Percentiles rank a stretch among this genome's conserved stretches.
These are phyloP conservation scores for Drosophila oshimai DNA, from an alignment of 1,140 invertebrate genomes.

Conservation along the genomic window DNA sequence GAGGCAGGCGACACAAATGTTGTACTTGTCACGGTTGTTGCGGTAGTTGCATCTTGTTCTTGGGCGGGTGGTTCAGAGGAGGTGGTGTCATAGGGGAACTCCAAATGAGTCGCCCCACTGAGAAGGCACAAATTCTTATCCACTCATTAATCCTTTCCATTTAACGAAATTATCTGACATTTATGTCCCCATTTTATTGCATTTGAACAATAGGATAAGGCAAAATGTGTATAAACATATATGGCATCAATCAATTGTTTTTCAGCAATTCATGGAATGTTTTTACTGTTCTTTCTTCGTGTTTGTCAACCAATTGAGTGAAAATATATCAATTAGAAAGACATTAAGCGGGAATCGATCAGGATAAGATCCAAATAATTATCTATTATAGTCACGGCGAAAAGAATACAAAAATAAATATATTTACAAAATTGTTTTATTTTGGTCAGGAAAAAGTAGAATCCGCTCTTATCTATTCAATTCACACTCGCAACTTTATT, in stretches of 20 bases:
- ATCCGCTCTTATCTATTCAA: neutral
- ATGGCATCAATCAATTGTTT: slow-evolving; percentile 55
- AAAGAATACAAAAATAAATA: neutral
- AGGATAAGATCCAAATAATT: slow-evolving; percentile 34
- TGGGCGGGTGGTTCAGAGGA: neutral
- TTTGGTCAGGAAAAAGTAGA: neutral
- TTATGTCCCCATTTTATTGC: slow-evolving; percentile 22
- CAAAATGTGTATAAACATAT: slow-evolving; percentile 11
- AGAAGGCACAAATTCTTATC: slow-evolving; percentile 38
- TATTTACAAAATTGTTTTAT: too few species aligned
- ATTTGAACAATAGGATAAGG: slow-evolving; percentile 21
- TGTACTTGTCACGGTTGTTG: slow-evolving; percentile 79
- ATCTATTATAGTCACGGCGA: neutral
- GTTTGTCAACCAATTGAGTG: slow-evolving; percentile 30
- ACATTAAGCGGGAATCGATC: slow-evolving; percentile 38
- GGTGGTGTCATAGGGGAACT: neutral
- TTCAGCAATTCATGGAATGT: slow-evolving; percentile 37
- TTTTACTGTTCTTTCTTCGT: neutral
- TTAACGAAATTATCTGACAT: slow-evolving; percentile 46
- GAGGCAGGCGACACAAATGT: slow-evolving; percentile 74
- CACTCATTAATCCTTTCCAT: slow-evolving; percentile 61
- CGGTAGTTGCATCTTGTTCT: slow-evolving; percentile 76
- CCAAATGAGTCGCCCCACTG: slow-evolving; percentile 43
- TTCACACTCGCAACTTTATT: neutral
- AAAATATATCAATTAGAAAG: slow-evolving; percentile 58